Conservation (phyloP, 2,113 vertebrate genomes). For the Aspiorhynchus laticeps region DNA sequence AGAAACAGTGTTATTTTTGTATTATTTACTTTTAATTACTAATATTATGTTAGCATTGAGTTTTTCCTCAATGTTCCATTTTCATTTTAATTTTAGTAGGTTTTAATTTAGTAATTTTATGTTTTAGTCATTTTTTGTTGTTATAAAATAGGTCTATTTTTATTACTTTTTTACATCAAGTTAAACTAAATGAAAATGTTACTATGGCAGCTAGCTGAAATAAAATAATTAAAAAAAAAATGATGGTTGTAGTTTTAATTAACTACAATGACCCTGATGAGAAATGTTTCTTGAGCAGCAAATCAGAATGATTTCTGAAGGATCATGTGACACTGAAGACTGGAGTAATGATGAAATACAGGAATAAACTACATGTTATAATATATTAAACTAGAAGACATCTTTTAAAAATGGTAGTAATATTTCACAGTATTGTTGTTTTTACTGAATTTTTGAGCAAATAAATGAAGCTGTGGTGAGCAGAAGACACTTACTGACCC, state of each 20-base stretch:
- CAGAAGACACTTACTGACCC: too few relatives aligned
- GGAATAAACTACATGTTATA: neutral
- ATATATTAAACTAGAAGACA: neutral
- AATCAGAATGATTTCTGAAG: neutral
- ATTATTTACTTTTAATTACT: neutral
- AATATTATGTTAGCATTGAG: too few relatives aligned
- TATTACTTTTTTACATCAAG: too few relatives aligned
- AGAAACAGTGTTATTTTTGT: neutral
- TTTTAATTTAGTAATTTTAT: too few relatives aligned
- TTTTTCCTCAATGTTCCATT: too few relatives aligned
- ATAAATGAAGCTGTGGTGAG: neutral
- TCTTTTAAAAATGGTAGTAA: neutral
- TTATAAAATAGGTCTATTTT: too few relatives aligned
- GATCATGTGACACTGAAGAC: neutral
- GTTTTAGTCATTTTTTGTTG: too few relatives aligned
- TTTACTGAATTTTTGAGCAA: neutral
- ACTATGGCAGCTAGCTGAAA: too few relatives aligned
- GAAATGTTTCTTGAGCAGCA: neutral
- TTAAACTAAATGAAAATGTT: too few relatives aligned
- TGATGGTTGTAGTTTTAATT: neutral
- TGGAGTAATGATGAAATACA: neutral
- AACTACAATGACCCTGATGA: neutral
- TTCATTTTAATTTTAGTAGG: too few relatives aligned
- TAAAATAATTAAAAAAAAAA: too few relatives aligned
- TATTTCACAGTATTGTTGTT: neutral